phyloP scores from a whole-genome alignment of 2,113 vertebrate species.

The Nicator chloris region DNA sequence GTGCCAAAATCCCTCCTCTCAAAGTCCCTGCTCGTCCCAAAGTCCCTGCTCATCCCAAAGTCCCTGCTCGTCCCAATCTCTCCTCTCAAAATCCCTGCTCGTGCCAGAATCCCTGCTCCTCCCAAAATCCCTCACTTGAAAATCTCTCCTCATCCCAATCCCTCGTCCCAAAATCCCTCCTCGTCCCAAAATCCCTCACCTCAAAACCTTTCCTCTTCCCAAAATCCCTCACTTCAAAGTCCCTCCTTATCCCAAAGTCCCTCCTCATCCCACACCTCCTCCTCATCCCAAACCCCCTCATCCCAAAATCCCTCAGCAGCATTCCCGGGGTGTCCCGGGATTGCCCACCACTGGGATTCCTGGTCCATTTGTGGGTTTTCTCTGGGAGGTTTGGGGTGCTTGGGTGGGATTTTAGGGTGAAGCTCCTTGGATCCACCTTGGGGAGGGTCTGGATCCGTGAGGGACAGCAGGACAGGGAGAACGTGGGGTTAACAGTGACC shows the following conservation, averaged over 20 bases:
- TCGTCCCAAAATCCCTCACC: not conserved
- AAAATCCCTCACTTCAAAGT: not conserved
- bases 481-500: not conserved
- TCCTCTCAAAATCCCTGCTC: not conserved
- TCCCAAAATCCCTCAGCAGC: not conserved
- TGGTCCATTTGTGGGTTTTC: no score
- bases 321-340: not conserved
- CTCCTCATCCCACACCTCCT: no score
- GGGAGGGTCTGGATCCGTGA: not conserved
- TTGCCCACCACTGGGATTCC: no score
- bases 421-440: not conserved
- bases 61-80: no score
- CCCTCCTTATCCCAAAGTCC: not conserved
- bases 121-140: no score
- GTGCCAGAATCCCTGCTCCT: no score
- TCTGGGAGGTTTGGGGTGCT: not conserved
- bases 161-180: no score
- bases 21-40: no score
- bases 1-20: no score
- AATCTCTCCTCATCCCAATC: no score
- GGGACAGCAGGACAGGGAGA: not conserved
- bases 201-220: not conserved
- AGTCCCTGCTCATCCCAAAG: no score
- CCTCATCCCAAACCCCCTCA: not conserved
- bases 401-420: not conserved